Percentiles rank a stretch among this genome's conserved stretches.
phyloP scores from a whole-genome alignment of 2,797 vertebrate genomes.

The Zenarchopterus dispar region DNA sequence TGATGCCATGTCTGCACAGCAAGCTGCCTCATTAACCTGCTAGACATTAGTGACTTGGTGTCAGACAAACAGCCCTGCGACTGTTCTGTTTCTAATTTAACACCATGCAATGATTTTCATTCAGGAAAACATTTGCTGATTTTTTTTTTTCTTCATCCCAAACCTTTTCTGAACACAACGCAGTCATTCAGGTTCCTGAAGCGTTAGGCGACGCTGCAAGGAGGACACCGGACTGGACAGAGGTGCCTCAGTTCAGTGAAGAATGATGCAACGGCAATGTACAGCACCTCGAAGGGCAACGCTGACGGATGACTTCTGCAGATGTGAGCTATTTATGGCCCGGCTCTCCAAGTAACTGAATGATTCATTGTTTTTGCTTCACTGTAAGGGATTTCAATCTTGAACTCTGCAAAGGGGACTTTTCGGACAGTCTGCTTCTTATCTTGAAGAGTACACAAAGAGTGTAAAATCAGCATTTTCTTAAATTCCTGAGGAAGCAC shows the following conservation, averaged over 20 bases:
- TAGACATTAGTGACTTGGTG: neutral
- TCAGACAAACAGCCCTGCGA: slow-evolving; percentile 10
- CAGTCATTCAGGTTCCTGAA: slow-evolving; percentile 50
- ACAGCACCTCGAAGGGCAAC: neutral
- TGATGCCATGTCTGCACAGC: neutral
- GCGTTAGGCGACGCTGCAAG: slow-evolving; percentile 24
- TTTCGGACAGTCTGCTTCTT: too few relatives aligned
- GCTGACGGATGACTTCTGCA: neutral
- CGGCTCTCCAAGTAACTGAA: neutral
- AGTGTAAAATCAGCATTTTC: too few relatives aligned
- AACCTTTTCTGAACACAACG: slow-evolving; percentile 49
- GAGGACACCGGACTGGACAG: slow-evolving; percentile 33
- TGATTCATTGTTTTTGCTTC: too few relatives aligned
- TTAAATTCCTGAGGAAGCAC: too few relatives aligned
- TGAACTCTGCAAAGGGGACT: too few relatives aligned
- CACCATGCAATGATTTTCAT: slow-evolving; percentile 34
- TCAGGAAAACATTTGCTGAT: slow-evolving; percentile 29
- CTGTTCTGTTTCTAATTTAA: slow-evolving; percentile 10
- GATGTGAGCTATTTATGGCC: neutral
- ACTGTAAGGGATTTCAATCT: too few relatives aligned
- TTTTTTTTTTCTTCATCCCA: slow-evolving; percentile 4
- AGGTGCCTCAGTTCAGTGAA: slow-evolving; percentile 46
- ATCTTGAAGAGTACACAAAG: too few relatives aligned
- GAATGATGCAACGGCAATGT: slow-evolving; percentile 19
- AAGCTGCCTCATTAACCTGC: slow-evolving; percentile 6